Base-by-base conservation (phyloP, 1,140 invertebrate species). In the Scaptomyza graminum region DNA sequence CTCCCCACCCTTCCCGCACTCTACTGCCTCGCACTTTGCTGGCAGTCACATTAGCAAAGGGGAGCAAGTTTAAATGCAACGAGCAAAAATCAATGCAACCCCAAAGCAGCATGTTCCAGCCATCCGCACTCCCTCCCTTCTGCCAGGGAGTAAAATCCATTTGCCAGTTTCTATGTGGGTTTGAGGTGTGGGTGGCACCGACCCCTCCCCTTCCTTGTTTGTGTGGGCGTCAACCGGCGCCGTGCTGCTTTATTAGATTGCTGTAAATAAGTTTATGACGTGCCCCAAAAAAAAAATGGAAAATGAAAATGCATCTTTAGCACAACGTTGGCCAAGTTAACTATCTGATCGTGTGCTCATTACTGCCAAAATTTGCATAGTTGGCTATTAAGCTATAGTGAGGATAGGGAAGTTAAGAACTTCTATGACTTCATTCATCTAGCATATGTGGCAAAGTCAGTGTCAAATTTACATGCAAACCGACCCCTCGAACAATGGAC, bases 31-130 rank as follows among this genome's bases (percentile, higher is more conserved):
- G 15, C 37, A 46, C 12, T 31, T 31, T 31, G 28, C 7, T 31
- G 28, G 28, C 28, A 31, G 28, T 7, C 28, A 31, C 28, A 31
- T 22, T 22, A 22, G 61, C 47, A 65, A 90, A 90, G 85, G 87
- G 85, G 81, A 89, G 85, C 85, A 89, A 89, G 85, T 89, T 89
- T 90, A 90, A 90, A 89, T 89, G 85, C 85, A 90, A 69, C 74
- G 78, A 84, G 85, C 82, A 85, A 85, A 89, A 89, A 85, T 89
- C 85, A 90, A 89, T 89, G 85, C 82, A 87, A 76, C 81, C 81
- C 81, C 81, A 80, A 68, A 84, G 74, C 72, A 73, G 57, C 41
- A 74, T 22, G 18, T 22, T 22, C 18, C 18, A 22, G 18, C 18
- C 18, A 22, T 3, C 18, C 18, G 18, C 18, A 22, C 18, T 22